phyloP scores from a whole-genome alignment of 2,113 vertebrate genomes.

The Illadopsis cleaveri region DNA sequence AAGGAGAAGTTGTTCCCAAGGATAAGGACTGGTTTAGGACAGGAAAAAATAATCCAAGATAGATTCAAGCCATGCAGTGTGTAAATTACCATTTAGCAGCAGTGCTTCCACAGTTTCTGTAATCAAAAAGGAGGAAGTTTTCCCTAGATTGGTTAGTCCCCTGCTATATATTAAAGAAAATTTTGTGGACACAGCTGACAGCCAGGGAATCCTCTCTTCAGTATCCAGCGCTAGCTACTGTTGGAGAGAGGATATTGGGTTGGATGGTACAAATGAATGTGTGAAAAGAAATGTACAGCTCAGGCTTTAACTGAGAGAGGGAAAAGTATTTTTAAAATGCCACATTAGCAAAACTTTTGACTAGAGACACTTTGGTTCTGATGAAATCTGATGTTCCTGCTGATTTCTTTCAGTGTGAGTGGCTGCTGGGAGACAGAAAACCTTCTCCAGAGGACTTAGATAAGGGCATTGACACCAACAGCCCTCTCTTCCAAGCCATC shows the following conservation, averaged over 20 bases:
- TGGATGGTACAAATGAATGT: background rate
- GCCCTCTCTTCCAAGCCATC: slow-evolving; percentile 96
- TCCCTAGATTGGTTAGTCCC: background rate
- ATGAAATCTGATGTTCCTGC: background rate
- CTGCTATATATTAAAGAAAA: background rate
- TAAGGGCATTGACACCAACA: slow-evolving; percentile 92
- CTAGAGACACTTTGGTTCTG: background rate
- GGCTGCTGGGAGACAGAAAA: slow-evolving; percentile 95
- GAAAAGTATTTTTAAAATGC: background rate
- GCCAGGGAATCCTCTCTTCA: background rate
- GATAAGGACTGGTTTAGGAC: background rate
- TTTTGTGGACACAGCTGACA: background rate
- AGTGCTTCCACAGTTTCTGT: background rate
- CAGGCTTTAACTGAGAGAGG: background rate
- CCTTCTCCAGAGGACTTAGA: slow-evolving; percentile 95
- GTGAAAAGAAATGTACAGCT: background rate
- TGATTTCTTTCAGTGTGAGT: slow-evolving; percentile 86
- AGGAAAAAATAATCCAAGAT: background rate
- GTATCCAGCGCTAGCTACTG: background rate
- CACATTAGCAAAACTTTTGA: background rate
- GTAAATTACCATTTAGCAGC: background rate
- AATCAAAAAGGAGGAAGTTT: background rate
- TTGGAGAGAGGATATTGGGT: background rate
- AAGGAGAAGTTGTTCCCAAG: background rate
- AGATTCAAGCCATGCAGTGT: background rate